Evolutionary conservation across 2,888 invertebrate species (phyloP).

Genomic region (Ditylenchus weischeri): DNA sequence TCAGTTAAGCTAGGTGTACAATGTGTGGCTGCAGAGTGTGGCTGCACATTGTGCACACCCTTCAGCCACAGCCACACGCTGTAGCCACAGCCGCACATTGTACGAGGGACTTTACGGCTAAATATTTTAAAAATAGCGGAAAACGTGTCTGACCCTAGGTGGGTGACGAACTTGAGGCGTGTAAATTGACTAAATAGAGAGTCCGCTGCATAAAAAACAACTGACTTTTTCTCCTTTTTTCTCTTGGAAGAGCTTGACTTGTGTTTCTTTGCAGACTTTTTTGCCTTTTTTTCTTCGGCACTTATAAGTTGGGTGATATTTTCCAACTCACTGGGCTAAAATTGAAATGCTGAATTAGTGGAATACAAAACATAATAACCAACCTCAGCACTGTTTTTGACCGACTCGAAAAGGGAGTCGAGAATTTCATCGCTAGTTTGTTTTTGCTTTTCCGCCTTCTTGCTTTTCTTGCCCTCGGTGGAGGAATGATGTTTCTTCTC

Average conservation of each 20-base stretch:
- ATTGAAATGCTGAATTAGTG: neutral
- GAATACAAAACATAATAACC: neutral
- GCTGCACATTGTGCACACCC: too few species aligned
- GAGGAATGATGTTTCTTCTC: constrained; percentile 4
- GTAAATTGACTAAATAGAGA: too few species aligned
- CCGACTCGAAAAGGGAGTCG: constrained; percentile 20
- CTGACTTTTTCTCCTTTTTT: constrained; percentile 3
- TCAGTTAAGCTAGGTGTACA: too few species aligned
- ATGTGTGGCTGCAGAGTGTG: too few species aligned
- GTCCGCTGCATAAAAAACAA: too few species aligned
- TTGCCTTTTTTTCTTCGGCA: neutral
- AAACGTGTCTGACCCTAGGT: too few species aligned
- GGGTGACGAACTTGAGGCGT: too few species aligned
- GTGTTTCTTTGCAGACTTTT: constrained; percentile 18
- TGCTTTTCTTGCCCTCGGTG: neutral
- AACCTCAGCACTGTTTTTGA: constrained; percentile 11
- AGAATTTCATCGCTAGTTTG: constrained; percentile 27
- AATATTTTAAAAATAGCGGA: too few species aligned
- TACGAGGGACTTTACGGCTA: too few species aligned
- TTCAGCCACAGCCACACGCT: too few species aligned
- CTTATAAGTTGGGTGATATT: neutral
- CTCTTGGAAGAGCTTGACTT: constrained; percentile 15
- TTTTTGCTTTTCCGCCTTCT: neutral
- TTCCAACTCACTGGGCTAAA: too few species aligned
- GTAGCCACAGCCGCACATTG: too few species aligned